Evolutionary conservation across 2,113 vertebrate genomes (phyloP).

Genomic region (Hypanus sabinus): DNA sequence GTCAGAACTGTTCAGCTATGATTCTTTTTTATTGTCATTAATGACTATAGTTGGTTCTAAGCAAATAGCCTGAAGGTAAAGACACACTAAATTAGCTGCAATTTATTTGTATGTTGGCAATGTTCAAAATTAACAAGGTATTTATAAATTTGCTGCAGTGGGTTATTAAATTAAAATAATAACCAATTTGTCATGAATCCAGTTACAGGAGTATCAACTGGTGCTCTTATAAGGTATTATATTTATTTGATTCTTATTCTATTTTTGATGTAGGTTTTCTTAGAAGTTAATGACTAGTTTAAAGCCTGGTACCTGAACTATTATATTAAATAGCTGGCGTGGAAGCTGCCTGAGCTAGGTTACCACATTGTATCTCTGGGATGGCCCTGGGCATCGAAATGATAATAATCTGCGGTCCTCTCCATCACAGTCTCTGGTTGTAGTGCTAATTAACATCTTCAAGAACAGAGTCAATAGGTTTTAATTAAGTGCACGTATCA

Average conservation of each 20-base stretch:
- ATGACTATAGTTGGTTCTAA: not conserved
- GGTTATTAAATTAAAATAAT: constrained; percentile 15
- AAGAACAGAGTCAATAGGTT: not conserved
- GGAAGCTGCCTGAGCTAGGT: not conserved
- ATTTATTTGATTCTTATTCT: not conserved
- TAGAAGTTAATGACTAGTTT: not conserved
- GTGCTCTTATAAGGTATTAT: not conserved
- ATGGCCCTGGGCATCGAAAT: not conserved
- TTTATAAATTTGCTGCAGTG: not conserved
- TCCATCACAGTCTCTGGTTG: not conserved
- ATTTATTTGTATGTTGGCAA: not conserved
- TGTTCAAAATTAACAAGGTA: constrained; percentile 8
- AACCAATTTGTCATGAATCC: constrained; percentile 2
- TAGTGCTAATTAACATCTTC: not conserved
- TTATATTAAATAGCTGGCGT: not conserved
- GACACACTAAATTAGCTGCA: not conserved
- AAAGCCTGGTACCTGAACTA: not conserved
- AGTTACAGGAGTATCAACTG: not conserved
- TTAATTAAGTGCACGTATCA: not conserved
- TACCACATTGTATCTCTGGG: not conserved
- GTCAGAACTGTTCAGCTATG: constrained; percentile 6
- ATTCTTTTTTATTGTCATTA: constrained; percentile 2
- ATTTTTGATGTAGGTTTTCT: not conserved
- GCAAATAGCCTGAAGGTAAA: constrained; percentile 7
- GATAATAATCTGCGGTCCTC: not conserved